phyloP scores from a whole-genome alignment of 2,888 invertebrate species.

The Terebella lapidaria region DNA sequence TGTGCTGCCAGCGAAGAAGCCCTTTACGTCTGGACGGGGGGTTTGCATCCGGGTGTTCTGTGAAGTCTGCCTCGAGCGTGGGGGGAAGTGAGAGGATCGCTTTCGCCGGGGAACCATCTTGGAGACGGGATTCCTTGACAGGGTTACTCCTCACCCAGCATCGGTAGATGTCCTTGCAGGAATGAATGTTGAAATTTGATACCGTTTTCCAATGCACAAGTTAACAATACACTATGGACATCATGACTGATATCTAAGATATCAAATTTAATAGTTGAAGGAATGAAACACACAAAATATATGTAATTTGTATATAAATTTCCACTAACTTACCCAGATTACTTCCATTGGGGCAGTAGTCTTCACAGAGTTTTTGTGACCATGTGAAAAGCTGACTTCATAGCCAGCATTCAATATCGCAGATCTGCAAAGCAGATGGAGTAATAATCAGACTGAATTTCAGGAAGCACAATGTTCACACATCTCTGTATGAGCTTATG shows the following conservation, averaged over 20 bases:
- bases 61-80: constrained; percentile 34
- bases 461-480: neutral
- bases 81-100: constrained; percentile 41
- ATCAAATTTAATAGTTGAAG: no score
- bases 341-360: constrained; percentile 81
- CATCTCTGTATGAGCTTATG: neutral
- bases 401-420: constrained; percentile 63
- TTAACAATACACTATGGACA: neutral
- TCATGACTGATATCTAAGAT: neutral
- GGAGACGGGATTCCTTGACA: constrained; percentile 33
- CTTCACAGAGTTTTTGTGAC: constrained; percentile 80
- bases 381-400: constrained; percentile 87
- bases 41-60: constrained; percentile 67
- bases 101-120: constrained; percentile 35
- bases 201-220: neutral
- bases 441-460: no score
- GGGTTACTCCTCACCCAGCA: constrained; percentile 63
- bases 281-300: no score
- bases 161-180: constrained; percentile 59
- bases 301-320: neutral
- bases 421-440: constrained; percentile 64
- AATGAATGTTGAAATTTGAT: no score
- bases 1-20: constrained; percentile 65
- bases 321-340: constrained; percentile 68
- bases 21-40: constrained; percentile 71